Base-by-base conservation (phyloP, 2,113 vertebrate genomes). In the Polypterus bichir region DNA sequence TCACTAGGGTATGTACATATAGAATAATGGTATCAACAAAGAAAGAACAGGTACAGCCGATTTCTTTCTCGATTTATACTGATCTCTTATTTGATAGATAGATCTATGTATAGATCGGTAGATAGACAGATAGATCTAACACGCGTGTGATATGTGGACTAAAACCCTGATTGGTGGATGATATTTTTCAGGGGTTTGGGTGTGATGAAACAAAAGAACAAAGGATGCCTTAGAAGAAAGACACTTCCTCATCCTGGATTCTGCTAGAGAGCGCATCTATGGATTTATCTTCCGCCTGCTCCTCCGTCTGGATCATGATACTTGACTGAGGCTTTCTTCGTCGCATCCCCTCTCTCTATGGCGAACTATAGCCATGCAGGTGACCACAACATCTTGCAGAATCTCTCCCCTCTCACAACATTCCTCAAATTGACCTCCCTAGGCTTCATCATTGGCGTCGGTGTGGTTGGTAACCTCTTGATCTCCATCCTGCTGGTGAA, bases 311-410 rank as follows among this genome's bases (percentile, higher is more conserved):
- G 92, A 97, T 92, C 91, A 92, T 91, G 92, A 97, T 87, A 94
- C 92, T 96, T 87, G 89, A 96, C 89, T 97, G 87, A 97, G 88
- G 90, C 89, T 90, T 86, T 89, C 81, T 84, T 87, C 89, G 91
- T 93, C 96, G 91, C 90, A 88, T 94, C 92, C 91, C 27, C 90
- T 95, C 94, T 86, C 97, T 97, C 96, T 97, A 99, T 99, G 96
- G 96, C 96, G 96, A 99, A 99, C 93, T 96, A 97, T 90, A 99
- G 96, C 91, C 96, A 99, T 97, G 94, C 96, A 94, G 92, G 92
- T 89, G 94, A 97, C 94, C 83, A 87, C 79, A 97, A 92, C 93
- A 93, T 97, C 92, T 90, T 98, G 86, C 94, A 98, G 89, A 97
- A 93, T 89, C 92, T 97, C 74, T 98, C 94, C 88, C 97, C 95